These are phyloP conservation scores for Nasonia giraulti DNA, from an alignment of 1,140 invertebrate species.

Conservation along the genomic window DNA sequence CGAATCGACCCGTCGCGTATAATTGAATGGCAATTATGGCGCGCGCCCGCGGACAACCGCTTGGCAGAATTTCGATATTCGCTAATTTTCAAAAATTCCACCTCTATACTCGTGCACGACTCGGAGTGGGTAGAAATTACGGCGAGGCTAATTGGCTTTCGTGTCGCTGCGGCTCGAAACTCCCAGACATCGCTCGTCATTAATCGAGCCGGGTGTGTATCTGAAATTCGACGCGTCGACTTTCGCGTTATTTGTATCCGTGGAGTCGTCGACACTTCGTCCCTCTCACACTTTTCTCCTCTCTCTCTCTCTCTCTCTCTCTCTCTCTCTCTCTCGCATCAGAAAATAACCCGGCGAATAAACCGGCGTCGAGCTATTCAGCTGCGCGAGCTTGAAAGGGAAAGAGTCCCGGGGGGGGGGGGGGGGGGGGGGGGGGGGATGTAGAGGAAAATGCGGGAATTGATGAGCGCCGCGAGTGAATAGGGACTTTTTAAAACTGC, in stretches of 20 bases:
- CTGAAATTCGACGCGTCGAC: not conserved
- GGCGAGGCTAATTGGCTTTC: conserved; percentile 44
- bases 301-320: too few relatives aligned
- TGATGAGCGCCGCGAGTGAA: conserved; percentile 21
- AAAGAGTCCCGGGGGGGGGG: not conserved
- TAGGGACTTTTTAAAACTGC: conserved; percentile 15
- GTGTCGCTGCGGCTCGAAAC: conserved; percentile 25
- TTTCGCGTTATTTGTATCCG: conserved; percentile 3
- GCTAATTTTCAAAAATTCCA: conserved; percentile 31
- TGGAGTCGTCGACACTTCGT: not conserved
- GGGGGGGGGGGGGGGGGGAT: not conserved
- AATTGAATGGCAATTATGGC: conserved; percentile 31
- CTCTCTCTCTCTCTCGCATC: too few relatives aligned
- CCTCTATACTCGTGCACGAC: not conserved
- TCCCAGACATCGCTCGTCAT: conserved; percentile 32
- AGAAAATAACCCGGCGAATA: not conserved
- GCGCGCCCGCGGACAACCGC: not conserved
- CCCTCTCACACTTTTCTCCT: not conserved
- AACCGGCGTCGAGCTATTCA: not conserved
- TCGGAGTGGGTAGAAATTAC: conserved; percentile 21
- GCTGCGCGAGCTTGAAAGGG: not conserved
- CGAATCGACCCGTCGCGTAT: not conserved
- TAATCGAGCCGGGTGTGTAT: conserved; percentile 28
- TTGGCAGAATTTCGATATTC: not conserved
- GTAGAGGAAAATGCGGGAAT: conserved; percentile 21